phyloP scores from a whole-genome alignment of 2,888 invertebrate genomes.

The Dusona sp. region DNA sequence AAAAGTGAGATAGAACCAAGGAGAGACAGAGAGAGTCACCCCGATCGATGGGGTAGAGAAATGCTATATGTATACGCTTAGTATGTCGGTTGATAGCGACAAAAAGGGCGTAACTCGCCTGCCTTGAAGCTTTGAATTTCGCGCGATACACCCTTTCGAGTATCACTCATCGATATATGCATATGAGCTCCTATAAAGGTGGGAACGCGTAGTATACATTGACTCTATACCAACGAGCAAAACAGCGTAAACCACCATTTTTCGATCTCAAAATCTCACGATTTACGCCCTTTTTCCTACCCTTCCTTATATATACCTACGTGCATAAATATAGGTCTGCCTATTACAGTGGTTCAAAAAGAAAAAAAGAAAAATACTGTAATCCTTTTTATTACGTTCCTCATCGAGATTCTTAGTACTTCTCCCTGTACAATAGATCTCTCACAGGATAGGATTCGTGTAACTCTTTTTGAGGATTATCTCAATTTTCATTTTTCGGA shows the following conservation, averaged over 20 bases:
- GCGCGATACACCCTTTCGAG: slow-evolving; percentile 2
- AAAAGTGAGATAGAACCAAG: slow-evolving; percentile 21
- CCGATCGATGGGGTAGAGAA: slow-evolving; percentile 66
- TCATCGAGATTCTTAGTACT: slow-evolving; percentile 26
- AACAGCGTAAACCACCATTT: slow-evolving; percentile 1
- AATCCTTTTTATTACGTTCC: slow-evolving; percentile 24
- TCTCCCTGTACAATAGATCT: slow-evolving; percentile 9
- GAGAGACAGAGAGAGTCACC: slow-evolving; percentile 42
- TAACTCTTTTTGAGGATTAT: background rate
- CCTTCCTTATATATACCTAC: background rate
- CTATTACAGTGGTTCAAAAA: slow-evolving; percentile 13
- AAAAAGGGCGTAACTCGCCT: slow-evolving; percentile 19
- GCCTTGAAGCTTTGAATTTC: background rate
- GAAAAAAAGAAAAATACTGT: slow-evolving; percentile 13
- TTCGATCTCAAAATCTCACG: slow-evolving; percentile 12
- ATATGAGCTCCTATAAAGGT: background rate
- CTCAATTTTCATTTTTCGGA: background rate
- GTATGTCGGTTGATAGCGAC: background rate
- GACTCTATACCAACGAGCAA: slow-evolving; percentile 20
- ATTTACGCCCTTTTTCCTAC: slow-evolving; percentile 27
- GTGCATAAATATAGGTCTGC: slow-evolving; percentile 30
- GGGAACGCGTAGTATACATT: slow-evolving; percentile 2
- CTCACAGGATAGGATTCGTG: background rate
- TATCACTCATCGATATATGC: slow-evolving; percentile 9
- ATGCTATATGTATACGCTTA: slow-evolving; percentile 16